phyloP scores from a whole-genome alignment of 2,797 vertebrate species.

The Sebastes hubbsi region DNA sequence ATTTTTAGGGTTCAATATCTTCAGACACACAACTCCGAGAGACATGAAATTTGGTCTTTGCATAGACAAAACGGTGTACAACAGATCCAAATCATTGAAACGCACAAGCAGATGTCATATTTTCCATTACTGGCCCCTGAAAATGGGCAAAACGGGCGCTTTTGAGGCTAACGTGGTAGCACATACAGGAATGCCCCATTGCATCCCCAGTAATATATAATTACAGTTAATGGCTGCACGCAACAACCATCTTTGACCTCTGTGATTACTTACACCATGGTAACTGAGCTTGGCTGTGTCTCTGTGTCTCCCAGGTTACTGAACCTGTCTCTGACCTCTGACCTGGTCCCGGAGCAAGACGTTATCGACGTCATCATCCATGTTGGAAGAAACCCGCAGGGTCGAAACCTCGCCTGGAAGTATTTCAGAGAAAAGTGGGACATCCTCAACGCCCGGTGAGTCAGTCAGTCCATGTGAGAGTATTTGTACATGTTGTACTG shows the following conservation, averaged over 20 bases:
- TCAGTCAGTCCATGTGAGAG: accelerated
- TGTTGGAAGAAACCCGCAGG: constrained; percentile 94
- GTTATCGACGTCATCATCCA: constrained; percentile 98
- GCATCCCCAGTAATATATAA: background rate
- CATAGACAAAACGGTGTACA: too few relatives aligned
- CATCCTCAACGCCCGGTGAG: constrained; percentile 92
- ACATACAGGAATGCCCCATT: background rate
- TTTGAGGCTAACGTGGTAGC: too few relatives aligned
- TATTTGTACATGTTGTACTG: too few relatives aligned
- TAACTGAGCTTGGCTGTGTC: background rate
- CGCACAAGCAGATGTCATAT: too few relatives aligned
- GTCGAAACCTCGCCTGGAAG: constrained; percentile 94
- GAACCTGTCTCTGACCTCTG: constrained; percentile 95
- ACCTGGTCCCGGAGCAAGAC: constrained; percentile 96
- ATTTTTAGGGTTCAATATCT: too few relatives aligned
- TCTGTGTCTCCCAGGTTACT: constrained; percentile 83
- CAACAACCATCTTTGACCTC: too few relatives aligned
- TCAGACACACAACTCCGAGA: too few relatives aligned
- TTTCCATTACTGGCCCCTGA: too few relatives aligned
- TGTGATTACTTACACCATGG: too few relatives aligned
- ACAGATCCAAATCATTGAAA: too few relatives aligned
- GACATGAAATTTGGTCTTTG: too few relatives aligned
- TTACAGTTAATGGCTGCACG: accelerated
- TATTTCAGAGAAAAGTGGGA: constrained; percentile 98
- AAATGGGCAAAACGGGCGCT: too few relatives aligned